Evolutionary conservation across 2,797 vertebrate genomes (phyloP), one percentile per base, ranked within the genome.

Genomic region (Coreius guichenoti): DNA sequence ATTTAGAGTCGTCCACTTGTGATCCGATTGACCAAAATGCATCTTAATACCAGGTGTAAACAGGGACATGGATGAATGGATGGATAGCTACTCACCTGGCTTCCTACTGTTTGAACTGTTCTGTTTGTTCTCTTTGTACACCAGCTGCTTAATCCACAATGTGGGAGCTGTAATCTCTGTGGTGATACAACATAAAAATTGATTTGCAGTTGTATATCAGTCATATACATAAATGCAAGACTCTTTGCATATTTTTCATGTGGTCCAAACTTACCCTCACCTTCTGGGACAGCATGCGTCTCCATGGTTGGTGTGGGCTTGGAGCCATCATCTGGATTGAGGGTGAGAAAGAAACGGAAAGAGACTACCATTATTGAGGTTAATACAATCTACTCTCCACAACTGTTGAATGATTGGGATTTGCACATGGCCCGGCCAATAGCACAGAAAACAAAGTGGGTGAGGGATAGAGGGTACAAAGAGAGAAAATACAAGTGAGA

Each of bases 311-410:
- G 97, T 0, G 98, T 99, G 17, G 98, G 96, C 93, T 98, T 99
- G 81, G 96, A 98, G 89, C 98, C 98, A 0, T 99, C 98, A 92
- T 99, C 98, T 99, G 98, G 98, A 95, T 99, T 99, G 87, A 99
- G 98, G 68, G 98, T 99, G 95, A 99, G 96, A 97, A 99, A 99
- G 95, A 99, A 99, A 92, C 95, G 98, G 97, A 99, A 99, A 94
- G 98, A 99, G 94, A 99, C 98, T 99, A 97, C 97, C 96, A 99
- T 99, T 99, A 99, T 98, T 98, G 98, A 99, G 98, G 97, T 99
- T 99, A 99, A 99, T 99, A 98, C 97, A 96, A 99, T 99, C 98
- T 99, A 99, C 98, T 98, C 98, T 99, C 97, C 97, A 99, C 97
- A 95, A 99, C 95, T 98, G 95, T 99, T 99, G 98, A 98, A 99